These are phyloP conservation scores for Pseudococcus longispinus DNA, from an alignment of 2,888 invertebrate species.

Conservation along the genomic window DNA sequence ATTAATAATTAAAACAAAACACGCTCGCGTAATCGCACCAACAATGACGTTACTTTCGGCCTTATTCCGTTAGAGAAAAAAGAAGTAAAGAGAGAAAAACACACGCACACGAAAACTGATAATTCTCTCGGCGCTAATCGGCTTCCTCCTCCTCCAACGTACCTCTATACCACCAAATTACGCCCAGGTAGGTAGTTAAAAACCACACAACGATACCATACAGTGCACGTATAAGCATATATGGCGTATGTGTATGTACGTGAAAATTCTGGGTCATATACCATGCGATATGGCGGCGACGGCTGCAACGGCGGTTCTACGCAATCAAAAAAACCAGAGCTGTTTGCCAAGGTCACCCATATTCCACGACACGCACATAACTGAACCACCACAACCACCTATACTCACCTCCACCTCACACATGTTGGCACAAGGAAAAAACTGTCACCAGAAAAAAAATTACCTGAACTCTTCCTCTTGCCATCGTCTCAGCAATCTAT, in stretches of 20 bases:
- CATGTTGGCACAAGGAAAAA: neutral
- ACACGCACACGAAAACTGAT: neutral
- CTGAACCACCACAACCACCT: neutral
- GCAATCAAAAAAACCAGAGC: neutral
- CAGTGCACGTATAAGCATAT: too few relatives aligned
- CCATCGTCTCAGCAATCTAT: too few relatives aligned
- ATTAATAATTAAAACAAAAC: neutral
- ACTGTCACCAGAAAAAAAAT: neutral
- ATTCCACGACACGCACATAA: neutral
- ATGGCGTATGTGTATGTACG: neutral
- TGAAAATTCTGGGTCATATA: neutral
- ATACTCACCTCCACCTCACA: too few relatives aligned
- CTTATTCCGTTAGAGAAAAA: neutral
- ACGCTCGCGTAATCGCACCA: neutral
- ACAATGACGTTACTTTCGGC: neutral
- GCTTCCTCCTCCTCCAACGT: neutral
- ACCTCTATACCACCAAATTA: neutral
- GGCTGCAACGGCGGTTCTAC: neutral
- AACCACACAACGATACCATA: neutral
- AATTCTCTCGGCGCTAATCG: neutral
- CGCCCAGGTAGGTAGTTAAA: neutral
- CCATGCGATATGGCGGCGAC: neutral
- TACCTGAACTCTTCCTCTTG: neutral
- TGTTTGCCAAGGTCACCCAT: neutral
- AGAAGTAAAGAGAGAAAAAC: neutral